Base-by-base conservation (phyloP, 2,888 invertebrate species). In the Cataglyphis cursor region DNA sequence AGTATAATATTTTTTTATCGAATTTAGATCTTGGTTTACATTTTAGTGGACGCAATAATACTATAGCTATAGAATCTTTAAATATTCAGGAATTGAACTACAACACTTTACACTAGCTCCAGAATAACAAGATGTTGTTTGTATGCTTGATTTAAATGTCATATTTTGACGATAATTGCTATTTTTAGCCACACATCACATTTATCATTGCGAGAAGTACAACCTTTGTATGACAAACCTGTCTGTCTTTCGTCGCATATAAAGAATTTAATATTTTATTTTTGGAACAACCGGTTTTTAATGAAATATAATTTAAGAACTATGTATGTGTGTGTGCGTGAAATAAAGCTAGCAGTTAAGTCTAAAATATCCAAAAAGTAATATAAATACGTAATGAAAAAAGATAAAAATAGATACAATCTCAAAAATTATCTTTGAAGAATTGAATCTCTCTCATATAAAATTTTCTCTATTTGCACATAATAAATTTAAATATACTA, bases 131-230 rank as follows among this genome's bases (percentile, higher is more conserved):
- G 28, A 35, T 24, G 10, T 51, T 73, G 28, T 62, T 51, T 38
- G 35, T 70, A 62, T 38, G 18, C n/a, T 62, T 18, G 31, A 70
- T 24, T 41, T 66, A 35, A 82, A 44, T 54, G 15, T 65, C 28
- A 48, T 24, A 6, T 44, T 82, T 41, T 21, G 35, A 35, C 18
- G 61, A 74, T 65, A 75, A 76, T 76, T 24, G 61, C 41, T 54
- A 65, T 76, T 12, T 76, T 74, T 61, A 74, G 9, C 28, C 61
- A 61, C 8, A 6, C 31, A 28, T 44, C 28, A 9, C 21, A 62
- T 44, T 41, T 44, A 44, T 18, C 28, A 44, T 73, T 44, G 28
- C 28, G 44, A 44, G 44, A 73, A 73, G 15, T 61, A 31, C 21
- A 44, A 74, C 9, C 44, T 61, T 74, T 15, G n/a, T 9, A 31